Percentiles rank a stretch among this genome's conserved stretches.
phyloP scores from a whole-genome alignment of 1,140 invertebrate species.

The Drosophila burlai region DNA sequence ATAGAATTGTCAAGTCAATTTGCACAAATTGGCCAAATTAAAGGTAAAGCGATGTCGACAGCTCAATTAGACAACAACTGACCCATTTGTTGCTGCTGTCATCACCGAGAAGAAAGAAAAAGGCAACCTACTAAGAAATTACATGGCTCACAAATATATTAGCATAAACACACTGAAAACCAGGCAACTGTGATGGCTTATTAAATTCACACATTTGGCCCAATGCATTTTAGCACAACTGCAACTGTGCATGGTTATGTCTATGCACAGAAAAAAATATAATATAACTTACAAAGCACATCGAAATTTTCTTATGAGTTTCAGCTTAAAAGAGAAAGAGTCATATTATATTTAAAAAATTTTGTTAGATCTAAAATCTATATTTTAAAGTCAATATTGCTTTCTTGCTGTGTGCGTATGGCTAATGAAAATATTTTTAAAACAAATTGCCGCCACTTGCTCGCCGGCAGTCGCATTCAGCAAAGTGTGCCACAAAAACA shows the following conservation, averaged over 20 bases:
- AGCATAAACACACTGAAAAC: conserved; percentile 46
- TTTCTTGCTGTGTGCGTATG: conserved; percentile 37
- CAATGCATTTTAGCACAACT: conserved; percentile 19
- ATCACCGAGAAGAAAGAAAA: conserved; percentile 13
- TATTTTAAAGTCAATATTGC: not conserved
- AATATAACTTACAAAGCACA: too few species aligned
- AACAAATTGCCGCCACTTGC: conserved; percentile 80
- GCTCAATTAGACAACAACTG: conserved; percentile 57
- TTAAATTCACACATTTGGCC: conserved; percentile 54
- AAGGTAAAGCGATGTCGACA: conserved; percentile 39
- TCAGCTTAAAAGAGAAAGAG: not conserved
- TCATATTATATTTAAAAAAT: too few species aligned
- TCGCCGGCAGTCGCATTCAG: conserved; percentile 20
- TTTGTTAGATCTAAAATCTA: not conserved
- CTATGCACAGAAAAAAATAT: not conserved
- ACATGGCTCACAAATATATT: conserved; percentile 20
- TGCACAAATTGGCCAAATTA: conserved; percentile 42
- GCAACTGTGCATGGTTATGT: not conserved
- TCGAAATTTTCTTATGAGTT: not conserved
- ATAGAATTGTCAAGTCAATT: conserved; percentile 36
- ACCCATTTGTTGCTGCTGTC: conserved; percentile 32
- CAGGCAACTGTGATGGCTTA: conserved; percentile 49
- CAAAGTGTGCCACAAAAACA: conserved; percentile 72
- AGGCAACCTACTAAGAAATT: conserved; percentile 25
- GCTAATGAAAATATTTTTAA: conserved; percentile 63